Conservation (phyloP, 2,888 invertebrate species). For the Pyrrhia umbra region DNA sequence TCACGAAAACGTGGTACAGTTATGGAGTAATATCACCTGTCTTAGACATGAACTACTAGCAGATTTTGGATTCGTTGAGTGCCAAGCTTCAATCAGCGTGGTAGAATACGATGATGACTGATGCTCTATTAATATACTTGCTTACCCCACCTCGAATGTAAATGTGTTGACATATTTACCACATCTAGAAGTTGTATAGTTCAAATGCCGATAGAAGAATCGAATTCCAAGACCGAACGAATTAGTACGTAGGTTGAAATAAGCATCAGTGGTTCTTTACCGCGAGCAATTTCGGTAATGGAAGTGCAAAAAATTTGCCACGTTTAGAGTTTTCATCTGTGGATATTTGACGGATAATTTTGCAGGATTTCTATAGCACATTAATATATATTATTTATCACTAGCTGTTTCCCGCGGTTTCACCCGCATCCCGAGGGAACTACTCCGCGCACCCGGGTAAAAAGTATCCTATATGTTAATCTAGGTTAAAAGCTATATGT, state of each 20-base stretch:
- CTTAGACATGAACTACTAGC: constrained; percentile 29
- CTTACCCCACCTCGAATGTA: constrained; percentile 33
- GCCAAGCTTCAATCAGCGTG: constrained; percentile 57
- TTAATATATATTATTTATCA: too few relatives aligned
- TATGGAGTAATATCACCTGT: constrained; percentile 17
- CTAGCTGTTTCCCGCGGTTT: too few relatives aligned
- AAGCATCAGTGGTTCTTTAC: constrained; percentile 9
- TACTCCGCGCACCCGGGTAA: too few relatives aligned
- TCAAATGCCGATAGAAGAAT: constrained; percentile 8
- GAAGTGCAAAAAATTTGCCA: constrained; percentile 29
- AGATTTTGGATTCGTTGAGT: constrained; percentile 38
- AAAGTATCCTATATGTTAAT: too few relatives aligned
- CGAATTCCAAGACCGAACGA: neutral
- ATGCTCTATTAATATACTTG: constrained; percentile 43
- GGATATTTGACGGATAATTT: constrained; percentile 23
- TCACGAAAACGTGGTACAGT: constrained; percentile 12
- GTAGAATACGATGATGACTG: constrained; percentile 41
- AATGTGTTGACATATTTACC: constrained; percentile 42
- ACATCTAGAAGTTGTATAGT: constrained; percentile 2
- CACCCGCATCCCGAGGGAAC: too few relatives aligned
- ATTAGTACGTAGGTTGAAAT: constrained; percentile 8
- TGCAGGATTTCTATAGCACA: constrained; percentile 6
- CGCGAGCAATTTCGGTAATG: constrained; percentile 34
- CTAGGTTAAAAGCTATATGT: too few relatives aligned
- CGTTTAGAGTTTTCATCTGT: constrained; percentile 21